Evolutionary conservation across 1,140 invertebrate species (phyloP).

Genomic region (Pentalonia nigronervosa): DNA sequence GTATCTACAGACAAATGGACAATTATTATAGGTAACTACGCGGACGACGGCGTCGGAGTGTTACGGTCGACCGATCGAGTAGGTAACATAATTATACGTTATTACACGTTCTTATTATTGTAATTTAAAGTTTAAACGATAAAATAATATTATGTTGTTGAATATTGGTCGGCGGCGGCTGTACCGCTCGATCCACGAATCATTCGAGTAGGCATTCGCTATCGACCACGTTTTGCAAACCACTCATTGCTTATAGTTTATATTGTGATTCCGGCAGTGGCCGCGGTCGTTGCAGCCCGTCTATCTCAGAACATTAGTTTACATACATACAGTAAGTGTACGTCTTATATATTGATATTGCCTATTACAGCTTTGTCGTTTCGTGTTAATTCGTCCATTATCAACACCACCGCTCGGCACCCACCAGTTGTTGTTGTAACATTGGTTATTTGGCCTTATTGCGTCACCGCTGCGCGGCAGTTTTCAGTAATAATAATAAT

Average conservation of each 20-base stretch:
- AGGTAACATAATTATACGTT: slow-evolving; percentile 12
- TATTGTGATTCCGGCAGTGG: background rate
- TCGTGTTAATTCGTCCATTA: background rate
- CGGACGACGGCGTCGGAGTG: background rate
- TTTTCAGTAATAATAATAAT: background rate
- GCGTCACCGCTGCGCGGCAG: background rate
- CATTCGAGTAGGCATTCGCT: background rate
- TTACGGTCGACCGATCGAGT: background rate
- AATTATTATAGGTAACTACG: background rate
- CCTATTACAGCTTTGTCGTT: background rate
- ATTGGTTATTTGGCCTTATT: background rate
- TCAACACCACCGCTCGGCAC: background rate
- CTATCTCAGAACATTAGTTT: background rate
- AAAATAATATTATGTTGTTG: background rate
- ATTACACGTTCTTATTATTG: background rate
- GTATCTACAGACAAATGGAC: background rate
- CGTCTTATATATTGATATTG: background rate
- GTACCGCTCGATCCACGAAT: background rate
- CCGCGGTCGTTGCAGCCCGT: background rate
- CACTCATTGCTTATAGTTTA: background rate
- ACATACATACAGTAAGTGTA: too few relatives aligned
- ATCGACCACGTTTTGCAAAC: background rate
- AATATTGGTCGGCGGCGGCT: background rate
- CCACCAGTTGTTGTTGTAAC: background rate
- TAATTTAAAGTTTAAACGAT: background rate